Percentiles rank a stretch among this genome's conserved stretches.
Evolutionary conservation across 2,113 vertebrate species (phyloP).

Genomic region (Erythrocercus mccallii): DNA sequence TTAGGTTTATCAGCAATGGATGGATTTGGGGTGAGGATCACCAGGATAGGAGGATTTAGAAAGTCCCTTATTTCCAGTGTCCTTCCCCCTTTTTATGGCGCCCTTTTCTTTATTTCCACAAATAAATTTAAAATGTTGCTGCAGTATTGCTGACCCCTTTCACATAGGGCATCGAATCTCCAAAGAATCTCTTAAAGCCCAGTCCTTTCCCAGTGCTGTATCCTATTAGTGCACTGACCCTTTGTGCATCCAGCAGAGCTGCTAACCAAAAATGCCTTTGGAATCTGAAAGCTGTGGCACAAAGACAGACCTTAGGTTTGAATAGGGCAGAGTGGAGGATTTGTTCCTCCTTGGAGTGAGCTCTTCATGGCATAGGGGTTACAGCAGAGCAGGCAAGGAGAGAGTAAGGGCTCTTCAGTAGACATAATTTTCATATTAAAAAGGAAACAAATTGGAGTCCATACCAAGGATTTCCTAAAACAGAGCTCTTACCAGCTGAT

Average conservation of each 20-base stretch:
- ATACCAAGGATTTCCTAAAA: neutral
- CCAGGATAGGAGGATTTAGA: conserved; percentile 3
- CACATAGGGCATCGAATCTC: conserved; percentile 21
- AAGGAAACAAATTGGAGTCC: neutral
- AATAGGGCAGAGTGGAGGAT: conserved; percentile 2
- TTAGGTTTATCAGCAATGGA: neutral
- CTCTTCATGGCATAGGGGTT: neutral
- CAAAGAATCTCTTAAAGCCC: neutral
- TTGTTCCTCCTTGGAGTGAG: neutral
- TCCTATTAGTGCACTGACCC: conserved; percentile 61
- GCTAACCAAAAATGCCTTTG: conserved; percentile 59
- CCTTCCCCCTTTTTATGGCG: neutral
- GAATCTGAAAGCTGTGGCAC: conserved; percentile 39
- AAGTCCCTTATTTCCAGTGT: neutral
- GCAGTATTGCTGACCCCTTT: conserved; percentile 37
- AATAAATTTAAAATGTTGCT: conserved; percentile 44
- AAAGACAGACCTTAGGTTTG: conserved; percentile 39
- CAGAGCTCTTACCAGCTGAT: neutral
- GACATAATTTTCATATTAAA: neutral
- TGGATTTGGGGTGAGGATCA: neutral
- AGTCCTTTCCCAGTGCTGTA: conserved; percentile 41
- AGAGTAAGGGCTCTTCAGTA: neutral
- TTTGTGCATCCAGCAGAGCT: conserved; percentile 53
- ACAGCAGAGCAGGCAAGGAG: neutral
- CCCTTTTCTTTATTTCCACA: neutral